These are phyloP conservation scores for Myiothlypis coronata DNA, from an alignment of 2,797 vertebrate genomes.

Conservation along the genomic window DNA sequence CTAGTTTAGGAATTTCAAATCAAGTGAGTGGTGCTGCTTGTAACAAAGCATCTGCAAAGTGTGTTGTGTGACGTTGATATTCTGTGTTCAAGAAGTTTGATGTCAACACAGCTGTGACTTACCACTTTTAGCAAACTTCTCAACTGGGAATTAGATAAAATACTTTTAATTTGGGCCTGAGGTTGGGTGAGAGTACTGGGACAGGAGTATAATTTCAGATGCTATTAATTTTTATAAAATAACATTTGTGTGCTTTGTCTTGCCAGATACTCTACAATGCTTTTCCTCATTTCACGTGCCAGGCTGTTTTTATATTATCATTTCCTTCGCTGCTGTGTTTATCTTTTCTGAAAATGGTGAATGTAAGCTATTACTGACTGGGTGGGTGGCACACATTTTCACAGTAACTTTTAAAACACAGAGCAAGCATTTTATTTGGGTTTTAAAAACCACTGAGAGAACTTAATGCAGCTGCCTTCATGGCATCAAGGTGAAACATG, in stretches of 20 bases:
- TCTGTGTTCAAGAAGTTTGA: constrained; percentile 51
- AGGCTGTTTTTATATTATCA: constrained; percentile 62
- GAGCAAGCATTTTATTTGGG: constrained; percentile 71
- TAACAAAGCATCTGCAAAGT: constrained; percentile 53
- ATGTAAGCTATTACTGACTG: constrained; percentile 63
- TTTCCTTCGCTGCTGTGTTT: constrained; percentile 71
- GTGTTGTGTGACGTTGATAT: constrained; percentile 34
- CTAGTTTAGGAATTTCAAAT: constrained; percentile 61
- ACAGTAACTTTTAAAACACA: constrained; percentile 66
- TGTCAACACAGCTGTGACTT: constrained; percentile 70
- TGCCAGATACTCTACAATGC: constrained; percentile 51
- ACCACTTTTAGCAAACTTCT: constrained; percentile 60
- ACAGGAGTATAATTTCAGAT: constrained; percentile 28
- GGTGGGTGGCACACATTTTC: constrained; percentile 70
- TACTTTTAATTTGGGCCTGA: constrained; percentile 52
- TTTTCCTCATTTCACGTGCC: constrained; percentile 46
- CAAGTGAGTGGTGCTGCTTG: constrained; percentile 54
- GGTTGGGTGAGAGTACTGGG: neutral
- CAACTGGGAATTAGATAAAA: constrained; percentile 68
- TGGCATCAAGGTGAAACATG: constrained; percentile 69
- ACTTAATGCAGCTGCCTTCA: constrained; percentile 63
- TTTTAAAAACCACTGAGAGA: constrained; percentile 60
- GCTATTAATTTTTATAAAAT: constrained; percentile 66
- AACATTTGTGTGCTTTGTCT: constrained; percentile 51
- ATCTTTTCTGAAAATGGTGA: constrained; percentile 66